These are phyloP conservation scores for Scaptomyza caliginosa DNA, from an alignment of 2,888 invertebrate species.

Conservation along the genomic window DNA sequence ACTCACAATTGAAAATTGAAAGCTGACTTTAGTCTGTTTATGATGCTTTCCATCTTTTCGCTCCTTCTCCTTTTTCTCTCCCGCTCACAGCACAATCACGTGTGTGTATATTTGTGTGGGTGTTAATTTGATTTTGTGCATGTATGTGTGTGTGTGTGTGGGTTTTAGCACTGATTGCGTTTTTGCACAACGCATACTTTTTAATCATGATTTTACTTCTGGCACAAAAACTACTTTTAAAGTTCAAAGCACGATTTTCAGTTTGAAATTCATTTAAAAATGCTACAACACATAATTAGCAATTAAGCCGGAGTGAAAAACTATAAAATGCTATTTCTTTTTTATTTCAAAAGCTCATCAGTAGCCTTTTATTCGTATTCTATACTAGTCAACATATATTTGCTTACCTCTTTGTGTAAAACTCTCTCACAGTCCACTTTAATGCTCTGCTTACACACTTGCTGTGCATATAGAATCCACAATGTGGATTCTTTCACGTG, in stretches of 20 bases:
- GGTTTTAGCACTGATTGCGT: slow-evolving; percentile 7
- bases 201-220: not conserved
- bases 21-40: slow-evolving; percentile 24
- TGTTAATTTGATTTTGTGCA: slow-evolving; percentile 58
- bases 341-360: not conserved
- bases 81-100: not conserved
- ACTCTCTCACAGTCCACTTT: too few species aligned
- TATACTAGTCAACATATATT: too few species aligned
- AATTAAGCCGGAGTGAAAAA: not conserved
- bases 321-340: not conserved
- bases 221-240: not conserved
- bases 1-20: slow-evolving; percentile 45
- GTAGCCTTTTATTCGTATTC: not conserved
- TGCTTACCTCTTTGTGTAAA: not conserved
- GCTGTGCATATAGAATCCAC: too few species aligned
- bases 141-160: slow-evolving; percentile 48
- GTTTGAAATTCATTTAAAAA: not conserved
- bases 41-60: slow-evolving; percentile 14
- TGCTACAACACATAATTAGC: not conserved
- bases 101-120: slow-evolving; percentile 9
- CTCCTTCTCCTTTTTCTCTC: not conserved
- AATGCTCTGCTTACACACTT: not conserved
- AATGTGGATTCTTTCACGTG: not conserved
- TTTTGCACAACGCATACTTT: not conserved
- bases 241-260: not conserved